Percentiles rank a stretch among this genome's conserved stretches.
These are phyloP conservation scores for Eugnorisma glareosa DNA, from an alignment of 2,888 invertebrate genomes.

Conservation along the genomic window DNA sequence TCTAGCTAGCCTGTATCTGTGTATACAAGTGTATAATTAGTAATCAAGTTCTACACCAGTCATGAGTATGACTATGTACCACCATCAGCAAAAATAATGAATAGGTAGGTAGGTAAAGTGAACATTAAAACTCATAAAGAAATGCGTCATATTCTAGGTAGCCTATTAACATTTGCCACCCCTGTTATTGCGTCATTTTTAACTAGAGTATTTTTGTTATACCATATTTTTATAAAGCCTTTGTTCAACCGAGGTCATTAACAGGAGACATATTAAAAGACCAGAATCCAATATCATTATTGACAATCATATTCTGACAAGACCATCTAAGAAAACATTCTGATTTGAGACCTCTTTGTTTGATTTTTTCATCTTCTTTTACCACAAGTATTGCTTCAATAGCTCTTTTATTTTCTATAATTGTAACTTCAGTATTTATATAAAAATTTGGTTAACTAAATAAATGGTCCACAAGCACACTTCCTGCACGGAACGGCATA, in stretches of 20 bases:
- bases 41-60: background rate
- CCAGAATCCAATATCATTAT: background rate
- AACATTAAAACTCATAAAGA: conserved; percentile 3
- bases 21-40: conserved; percentile 1
- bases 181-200: conserved; percentile 40
- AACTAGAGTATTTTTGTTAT: background rate
- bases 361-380: background rate
- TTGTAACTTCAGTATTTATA: conserved; percentile 9
- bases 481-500: conserved; percentile 66
- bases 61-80: no score
- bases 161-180: conserved; percentile 42
- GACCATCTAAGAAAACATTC: background rate
- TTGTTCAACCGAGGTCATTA: background rate
- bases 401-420: background rate
- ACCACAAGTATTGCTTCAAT: background rate
- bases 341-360: background rate
- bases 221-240: background rate
- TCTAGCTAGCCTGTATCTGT: background rate
- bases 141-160: conserved; percentile 39
- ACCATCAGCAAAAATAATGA: background rate
- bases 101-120: background rate
- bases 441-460: conserved; percentile 57
- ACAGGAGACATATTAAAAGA: no score
- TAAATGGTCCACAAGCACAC: conserved; percentile 53
- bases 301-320: background rate